These are phyloP conservation scores for Tipula lateralis DNA, from an alignment of 2,888 invertebrate species.

Conservation along the genomic window DNA sequence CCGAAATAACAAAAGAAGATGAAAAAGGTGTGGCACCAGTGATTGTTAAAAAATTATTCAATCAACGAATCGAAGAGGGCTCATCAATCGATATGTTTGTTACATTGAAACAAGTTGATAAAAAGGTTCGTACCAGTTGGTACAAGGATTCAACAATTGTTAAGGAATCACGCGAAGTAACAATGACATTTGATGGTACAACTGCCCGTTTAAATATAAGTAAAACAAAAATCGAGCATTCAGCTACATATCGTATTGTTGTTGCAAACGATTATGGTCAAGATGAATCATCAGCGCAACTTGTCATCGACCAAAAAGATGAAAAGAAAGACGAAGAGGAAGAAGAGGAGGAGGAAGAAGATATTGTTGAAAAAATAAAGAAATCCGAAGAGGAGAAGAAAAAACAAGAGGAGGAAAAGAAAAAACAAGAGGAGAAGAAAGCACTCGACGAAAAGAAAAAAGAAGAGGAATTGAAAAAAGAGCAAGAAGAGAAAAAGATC, in stretches of 20 bases:
- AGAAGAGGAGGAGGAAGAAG: constrained; percentile 47
- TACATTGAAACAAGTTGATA: constrained; percentile 68
- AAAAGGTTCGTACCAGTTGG: constrained; percentile 78
- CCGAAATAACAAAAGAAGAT: constrained; percentile 71
- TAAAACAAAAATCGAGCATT: constrained; percentile 68
- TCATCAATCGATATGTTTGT: constrained; percentile 75
- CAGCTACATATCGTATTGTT: constrained; percentile 77
- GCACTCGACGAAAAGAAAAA: constrained; percentile 49
- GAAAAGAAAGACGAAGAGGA: constrained; percentile 55
- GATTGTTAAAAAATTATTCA: constrained; percentile 69
- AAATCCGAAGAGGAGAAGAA: constrained; percentile 51
- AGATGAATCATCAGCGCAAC: constrained; percentile 78
- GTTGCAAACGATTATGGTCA: constrained; percentile 88
- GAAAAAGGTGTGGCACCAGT: constrained; percentile 76
- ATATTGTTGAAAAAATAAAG: constrained; percentile 46
- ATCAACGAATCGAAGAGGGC: constrained; percentile 64
- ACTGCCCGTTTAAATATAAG: constrained; percentile 74
- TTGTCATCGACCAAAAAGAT: constrained; percentile 65
- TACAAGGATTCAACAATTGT: constrained; percentile 75
- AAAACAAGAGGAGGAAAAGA: constrained; percentile 43
- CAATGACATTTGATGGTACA: constrained; percentile 77
- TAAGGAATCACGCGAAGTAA: constrained; percentile 69
- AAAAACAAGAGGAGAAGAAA: constrained; percentile 36
- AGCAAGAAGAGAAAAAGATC: constrained; percentile 49
- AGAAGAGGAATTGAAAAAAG: constrained; percentile 50